phyloP scores from a whole-genome alignment of 64 coral and sea anemone species.

The Acropora yongei region DNA sequence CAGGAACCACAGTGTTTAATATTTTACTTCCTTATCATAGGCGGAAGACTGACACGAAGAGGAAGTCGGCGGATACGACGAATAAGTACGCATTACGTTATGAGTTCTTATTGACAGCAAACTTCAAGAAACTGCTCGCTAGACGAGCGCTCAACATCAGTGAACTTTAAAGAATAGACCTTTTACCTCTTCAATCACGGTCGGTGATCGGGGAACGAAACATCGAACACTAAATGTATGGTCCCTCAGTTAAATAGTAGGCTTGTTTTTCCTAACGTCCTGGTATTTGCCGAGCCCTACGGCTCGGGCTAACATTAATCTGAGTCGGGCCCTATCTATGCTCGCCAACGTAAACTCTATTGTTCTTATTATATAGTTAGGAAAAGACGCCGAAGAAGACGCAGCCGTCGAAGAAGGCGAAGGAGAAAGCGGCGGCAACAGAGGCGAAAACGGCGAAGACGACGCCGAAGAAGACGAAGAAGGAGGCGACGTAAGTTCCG shows the following conservation, averaged over 20 bases:
- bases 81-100: neutral
- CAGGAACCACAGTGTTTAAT: neutral
- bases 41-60: neutral
- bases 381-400: neutral
- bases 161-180: too few species aligned
- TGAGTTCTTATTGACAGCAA: too few species aligned
- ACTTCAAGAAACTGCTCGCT: too few species aligned
- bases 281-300: too few species aligned
- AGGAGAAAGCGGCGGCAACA: neutral
- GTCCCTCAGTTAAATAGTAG: too few species aligned
- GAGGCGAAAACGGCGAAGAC: neutral
- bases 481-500: neutral
- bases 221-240: too few species aligned
- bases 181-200: too few species aligned
- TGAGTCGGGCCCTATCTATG: too few species aligned
- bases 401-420: slow-evolving; percentile 13
- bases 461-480: slow-evolving; percentile 10
- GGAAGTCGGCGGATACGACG: neutral
- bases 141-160: too few species aligned
- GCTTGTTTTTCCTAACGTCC: too few species aligned
- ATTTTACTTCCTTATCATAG: neutral
- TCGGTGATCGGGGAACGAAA: too few species aligned
- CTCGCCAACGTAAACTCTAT: neutral
- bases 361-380: neutral
- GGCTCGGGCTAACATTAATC: neutral